Evolutionary conservation across 2,113 vertebrate genomes (phyloP), one percentile per base, ranked within the genome.

Genomic region (Dendrocopos noguchii): DNA sequence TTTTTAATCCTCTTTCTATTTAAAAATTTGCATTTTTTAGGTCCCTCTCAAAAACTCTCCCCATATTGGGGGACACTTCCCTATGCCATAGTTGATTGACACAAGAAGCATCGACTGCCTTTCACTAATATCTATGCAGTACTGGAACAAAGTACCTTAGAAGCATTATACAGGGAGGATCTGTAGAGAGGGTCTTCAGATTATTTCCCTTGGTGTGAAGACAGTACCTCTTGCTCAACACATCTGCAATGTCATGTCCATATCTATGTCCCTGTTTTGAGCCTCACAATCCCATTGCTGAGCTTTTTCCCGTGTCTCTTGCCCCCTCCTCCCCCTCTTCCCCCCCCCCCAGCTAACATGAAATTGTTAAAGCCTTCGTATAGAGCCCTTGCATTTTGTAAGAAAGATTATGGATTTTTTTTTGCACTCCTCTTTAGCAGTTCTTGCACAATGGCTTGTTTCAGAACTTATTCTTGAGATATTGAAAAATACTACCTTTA

Each of bases 1-100:
- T 46, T 53, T 2, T 21, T 39, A 70, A 34, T 65, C 4, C 10
- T 10, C 36, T 16, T 17, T 90, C 88, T 84, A 75, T 95, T 92
- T 94, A 77, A 81, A 92, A 96, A 96, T 91, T 80, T 87, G 63
- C 12, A 84, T 96, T 95, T 94, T 91, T 91, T 91, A 90, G 50
- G 66, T 93, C 80, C 55, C 59, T 56, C 80, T 94, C 68, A 83
- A 93, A 96, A 96, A 71, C 57, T 88, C 70, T 93, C 46, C 73
- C 88, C 66, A 31, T 33, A 2, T 42, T 93, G 68, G 60, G 73
- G 82, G 39, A 16, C 79, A 77, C 52, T 89, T 90, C 72, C 46
- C 44, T 93, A 21, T 80, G 39, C 94, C 19, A 4, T 73, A 71
- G 76, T 87, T 96, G 89, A 82, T 80, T 96, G 89, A 82, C 92